A percentile compares a stretch with the other conserved stretches of the same genome.
These are phyloP conservation scores for Littorina saxatilis DNA, from an alignment of 1,140 invertebrate genomes.

Conservation along the genomic window DNA sequence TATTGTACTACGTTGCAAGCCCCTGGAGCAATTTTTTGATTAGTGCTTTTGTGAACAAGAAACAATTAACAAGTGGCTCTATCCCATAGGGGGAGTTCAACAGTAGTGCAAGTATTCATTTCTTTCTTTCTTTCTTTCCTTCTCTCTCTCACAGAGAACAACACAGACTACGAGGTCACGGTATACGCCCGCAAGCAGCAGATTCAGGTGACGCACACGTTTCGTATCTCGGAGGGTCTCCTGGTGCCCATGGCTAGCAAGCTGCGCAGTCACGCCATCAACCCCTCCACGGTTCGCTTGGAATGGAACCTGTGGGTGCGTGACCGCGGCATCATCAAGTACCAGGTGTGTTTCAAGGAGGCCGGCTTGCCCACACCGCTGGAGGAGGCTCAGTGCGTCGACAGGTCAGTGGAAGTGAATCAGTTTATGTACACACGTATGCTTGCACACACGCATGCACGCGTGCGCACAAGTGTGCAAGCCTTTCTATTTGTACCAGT, in stretches of 20 bases:
- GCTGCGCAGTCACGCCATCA: background rate
- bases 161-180: constrained; percentile 50
- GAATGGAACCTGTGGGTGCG: constrained; percentile 16
- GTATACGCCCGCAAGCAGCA: constrained; percentile 35
- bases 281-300: constrained; percentile 24
- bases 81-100: too few species aligned
- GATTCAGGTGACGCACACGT: constrained; percentile 29
- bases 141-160: constrained; percentile 44
- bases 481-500: too few species aligned
- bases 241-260: constrained; percentile 14
- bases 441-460: background rate
- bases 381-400: constrained; percentile 13
- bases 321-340: background rate
- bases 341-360: constrained; percentile 40
- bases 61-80: too few species aligned
- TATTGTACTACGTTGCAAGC: too few species aligned
- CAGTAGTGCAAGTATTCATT: too few species aligned
- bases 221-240: constrained; percentile 32
- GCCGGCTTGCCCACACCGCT: background rate
- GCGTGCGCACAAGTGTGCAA: background rate
- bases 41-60: too few species aligned
- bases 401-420: constrained; percentile 31
- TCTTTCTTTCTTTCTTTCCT: too few species aligned
- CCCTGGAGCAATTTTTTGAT: too few species aligned
- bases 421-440: too few species aligned